Base-by-base conservation (phyloP, 1,140 invertebrate species). In the Pseudachorutes palmiensis region DNA sequence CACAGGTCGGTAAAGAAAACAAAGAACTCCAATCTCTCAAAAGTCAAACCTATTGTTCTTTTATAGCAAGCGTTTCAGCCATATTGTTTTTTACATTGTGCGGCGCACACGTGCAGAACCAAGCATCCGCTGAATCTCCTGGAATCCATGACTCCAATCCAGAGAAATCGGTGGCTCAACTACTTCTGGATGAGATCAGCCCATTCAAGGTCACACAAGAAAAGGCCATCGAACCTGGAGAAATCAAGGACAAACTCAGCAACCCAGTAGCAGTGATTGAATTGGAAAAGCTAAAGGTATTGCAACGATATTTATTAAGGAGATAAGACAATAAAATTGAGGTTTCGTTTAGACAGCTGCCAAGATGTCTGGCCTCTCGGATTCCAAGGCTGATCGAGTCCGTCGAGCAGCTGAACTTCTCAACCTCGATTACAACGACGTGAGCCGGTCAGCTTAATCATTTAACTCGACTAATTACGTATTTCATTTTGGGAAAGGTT, bases 381-480 rank as follows among this genome's bases (percentile, higher is more conserved):
- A 68, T 36, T 24, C 12, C 14, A 68, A 68, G 32, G 61, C 66
- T 1, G 36, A 68, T 31, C 62, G 66, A 12, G 33, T 68, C 2
- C 61, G 31, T 22, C 62, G 66, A 28, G 66, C 61, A 3, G 61
- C 51, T 30, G 45, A 41, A 41, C 24, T 24, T 30, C 51, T 64
- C 30, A 45, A 68, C 2, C 55, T 64, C 30, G 29, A 45, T n/a
- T 68, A 48, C 28, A 29, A 55, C 41, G 66, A 68, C n/a, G 66
- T 68, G 59, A 41, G 49, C 41, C n/a, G n/a, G n/a, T n/a, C n/a
- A n/a, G n/a, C 24, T 22, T 16, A 5, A 55, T 55, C 9, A 16
- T 55, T 55, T 55, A 55, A 12, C 5, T 14, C 12, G 51, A n/a
- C n/a, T n/a, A n/a, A 14, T 55, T 45, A 45, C 36, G 36, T 45